Base-by-base conservation (phyloP, 1,140 invertebrate genomes). In the Cheumatopsyche charites region DNA sequence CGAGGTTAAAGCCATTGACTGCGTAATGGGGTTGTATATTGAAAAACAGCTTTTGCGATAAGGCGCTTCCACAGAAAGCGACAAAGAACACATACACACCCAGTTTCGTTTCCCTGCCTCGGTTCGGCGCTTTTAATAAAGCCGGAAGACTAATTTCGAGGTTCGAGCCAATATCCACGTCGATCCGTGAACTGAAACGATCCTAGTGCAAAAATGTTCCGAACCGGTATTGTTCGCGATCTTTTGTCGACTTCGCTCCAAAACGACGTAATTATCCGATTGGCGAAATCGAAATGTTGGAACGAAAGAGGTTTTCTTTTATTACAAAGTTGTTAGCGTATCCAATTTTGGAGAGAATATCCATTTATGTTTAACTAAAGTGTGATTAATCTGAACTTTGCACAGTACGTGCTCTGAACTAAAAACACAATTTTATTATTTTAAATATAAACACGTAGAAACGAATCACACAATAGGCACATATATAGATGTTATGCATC, bases 1-100 rank as follows among this genome's bases (percentile, higher is more conserved):
- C 63, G 63, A 66, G 63, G 63, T 66, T 66, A 66, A 47, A 66
- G 63, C 63, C 63, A 66, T 66, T 66, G 42, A 66, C 63, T 66
- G 41, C 19, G 63, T 47, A 66, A 66, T 66, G 63, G 63, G 63
- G 63, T 66, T 45, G 63, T 66, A 47, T 66, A 66, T 66, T 66
- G 63, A 66, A 66, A 66, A 66, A 66, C 63, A 66, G 63, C 36
- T 13, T 45, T 66, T 6, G 19, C 15, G 63, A 66, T 66, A 66
- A 66, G 42, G 41, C 43, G 17, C 17, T 23, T 65, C 36, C 36
- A 52, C 47, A 19, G 19, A 52, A 52, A 52, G 47, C 15, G 45
- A 19, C 47, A 52, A 52, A 52, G 47, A 52, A 15, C n/a, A 52
- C 15, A n/a, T n/a, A n/a, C n/a, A 36, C 29, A 9, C 3, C 29